Evolutionary conservation across 2,113 vertebrate species (phyloP), one percentile per base, ranked within the genome.

Genomic region (Pardalotus punctatus): DNA sequence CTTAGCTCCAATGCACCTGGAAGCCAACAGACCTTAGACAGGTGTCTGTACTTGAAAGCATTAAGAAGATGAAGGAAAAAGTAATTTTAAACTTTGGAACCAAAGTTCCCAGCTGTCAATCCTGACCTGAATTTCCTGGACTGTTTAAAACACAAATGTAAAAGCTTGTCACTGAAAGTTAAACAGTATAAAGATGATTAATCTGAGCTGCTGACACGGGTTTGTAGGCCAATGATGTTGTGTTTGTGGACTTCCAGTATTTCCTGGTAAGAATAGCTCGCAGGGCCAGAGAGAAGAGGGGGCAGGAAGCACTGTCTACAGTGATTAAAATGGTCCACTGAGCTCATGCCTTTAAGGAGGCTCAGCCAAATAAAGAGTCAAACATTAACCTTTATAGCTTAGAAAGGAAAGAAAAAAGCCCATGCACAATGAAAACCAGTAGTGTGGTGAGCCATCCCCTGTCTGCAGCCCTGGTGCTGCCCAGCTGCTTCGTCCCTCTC

Each of bases 301-400:
- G 54, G 73, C 65, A 89, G 80, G 86, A 92, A 96, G 60, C 67
- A 15, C 56, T 96, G 96, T 83, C 94, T 86, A 7, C 64, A 78
- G 72, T 58, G 88, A 81, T 95, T 96, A 95, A 93, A 95, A 95
- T 84, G 95, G 80, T 96, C 88, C 80, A 43, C 76, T 97, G 95
- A 91, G 61, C 88, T 94, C 88, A 67, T 92, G 94, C 93, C 86
- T 95, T 77, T 86, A 81, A 95, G 95, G 88, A 90, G 82, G 33
- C 51, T 86, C 11, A 14, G 71, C 18, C 0, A 15, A 93, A 95
- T 43, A 90, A 83, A 77, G 7, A 95, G 94, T 77, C 86, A 88
- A 78, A 82, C 27, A 73, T 92, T 93, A 96, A 95, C 58, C 67
- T 95, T 93, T 88, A 78, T 36, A 51, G 67, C 76, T 83, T 35